phyloP scores from a whole-genome alignment of 2,797 vertebrate species.

The Monodelphis domestica region DNA sequence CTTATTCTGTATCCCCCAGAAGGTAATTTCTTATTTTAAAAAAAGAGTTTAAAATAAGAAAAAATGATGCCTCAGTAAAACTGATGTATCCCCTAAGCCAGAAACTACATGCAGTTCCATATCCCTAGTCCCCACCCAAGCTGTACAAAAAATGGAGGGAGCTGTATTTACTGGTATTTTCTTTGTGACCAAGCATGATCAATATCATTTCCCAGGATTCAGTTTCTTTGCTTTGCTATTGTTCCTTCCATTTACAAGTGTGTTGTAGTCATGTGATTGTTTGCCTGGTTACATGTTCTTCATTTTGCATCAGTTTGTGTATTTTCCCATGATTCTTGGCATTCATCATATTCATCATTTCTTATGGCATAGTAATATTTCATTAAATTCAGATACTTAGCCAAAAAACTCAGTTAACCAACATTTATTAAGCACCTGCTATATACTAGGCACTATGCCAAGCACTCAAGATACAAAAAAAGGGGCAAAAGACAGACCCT shows the following conservation, averaged over 20 bases:
- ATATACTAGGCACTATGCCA: background rate
- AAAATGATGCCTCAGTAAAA: background rate
- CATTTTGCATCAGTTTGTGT: background rate
- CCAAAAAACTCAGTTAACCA: background rate
- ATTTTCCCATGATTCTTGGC: background rate
- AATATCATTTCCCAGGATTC: background rate
- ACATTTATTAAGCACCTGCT: background rate
- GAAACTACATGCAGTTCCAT: background rate
- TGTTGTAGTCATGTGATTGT: background rate
- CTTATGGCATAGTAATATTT: background rate
- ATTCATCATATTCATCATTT: background rate
- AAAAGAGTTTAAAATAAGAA: background rate
- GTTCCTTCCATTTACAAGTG: background rate
- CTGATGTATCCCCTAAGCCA: background rate
- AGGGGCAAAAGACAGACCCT: background rate
- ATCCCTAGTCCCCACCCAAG: background rate
- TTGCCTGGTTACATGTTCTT: background rate
- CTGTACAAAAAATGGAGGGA: background rate
- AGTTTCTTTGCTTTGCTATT: background rate
- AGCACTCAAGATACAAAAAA: background rate
- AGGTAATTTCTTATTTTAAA: background rate
- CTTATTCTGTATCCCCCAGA: background rate
- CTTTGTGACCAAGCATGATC: background rate
- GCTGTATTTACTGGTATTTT: background rate
- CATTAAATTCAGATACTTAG: background rate